A percentile compares a stretch with the other conserved stretches of the same genome.
Evolutionary conservation across 2,888 invertebrate species (phyloP).

Genomic region (Phortica magna): DNA sequence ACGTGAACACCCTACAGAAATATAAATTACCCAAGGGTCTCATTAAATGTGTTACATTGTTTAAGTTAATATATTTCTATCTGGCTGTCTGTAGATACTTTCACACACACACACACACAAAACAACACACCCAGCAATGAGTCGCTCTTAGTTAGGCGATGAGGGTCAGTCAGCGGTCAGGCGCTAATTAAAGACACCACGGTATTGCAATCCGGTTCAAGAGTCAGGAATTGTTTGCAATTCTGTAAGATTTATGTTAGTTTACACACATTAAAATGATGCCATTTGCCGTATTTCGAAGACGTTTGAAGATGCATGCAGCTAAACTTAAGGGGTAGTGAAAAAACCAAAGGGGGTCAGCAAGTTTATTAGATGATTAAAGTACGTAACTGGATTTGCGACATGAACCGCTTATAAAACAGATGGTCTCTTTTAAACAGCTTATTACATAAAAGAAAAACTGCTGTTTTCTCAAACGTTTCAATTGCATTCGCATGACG

Average conservation of each 20-base stretch:
- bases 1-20: neutral
- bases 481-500: no score
- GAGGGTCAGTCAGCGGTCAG: neutral
- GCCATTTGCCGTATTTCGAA: neutral
- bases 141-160: neutral
- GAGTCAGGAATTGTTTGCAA: neutral
- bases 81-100: neutral
- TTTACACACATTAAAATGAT: neutral
- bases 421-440: no score
- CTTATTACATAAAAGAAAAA: no score
- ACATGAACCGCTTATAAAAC: no score
- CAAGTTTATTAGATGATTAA: neutral
- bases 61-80: neutral
- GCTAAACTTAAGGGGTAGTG: neutral
- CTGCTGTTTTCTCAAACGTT: no score
- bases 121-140: neutral
- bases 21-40: conserved; percentile 55
- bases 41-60: conserved; percentile 34
- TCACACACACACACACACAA: neutral
- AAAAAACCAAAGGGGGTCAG: neutral
- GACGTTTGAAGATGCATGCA: neutral
- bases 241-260: neutral
- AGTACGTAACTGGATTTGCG: no score
- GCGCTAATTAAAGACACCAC: neutral
- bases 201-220: neutral